These are phyloP conservation scores for Pygmarrhopalites habei DNA, from an alignment of 1,140 invertebrate species.

Conservation along the genomic window DNA sequence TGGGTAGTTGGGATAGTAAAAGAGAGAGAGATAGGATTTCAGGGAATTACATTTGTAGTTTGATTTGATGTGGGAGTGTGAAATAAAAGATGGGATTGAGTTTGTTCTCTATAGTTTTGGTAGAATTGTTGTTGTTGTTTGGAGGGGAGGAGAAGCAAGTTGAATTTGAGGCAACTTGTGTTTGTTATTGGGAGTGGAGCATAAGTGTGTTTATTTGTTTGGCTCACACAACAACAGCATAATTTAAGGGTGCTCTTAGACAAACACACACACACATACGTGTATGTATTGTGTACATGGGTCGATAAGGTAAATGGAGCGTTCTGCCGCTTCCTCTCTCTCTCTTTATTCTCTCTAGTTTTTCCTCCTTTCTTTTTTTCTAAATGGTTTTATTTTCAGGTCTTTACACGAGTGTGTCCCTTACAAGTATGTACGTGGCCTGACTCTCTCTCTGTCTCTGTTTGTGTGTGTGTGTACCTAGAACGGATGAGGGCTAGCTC, in stretches of 20 bases:
- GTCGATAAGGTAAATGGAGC: constrained; percentile 17
- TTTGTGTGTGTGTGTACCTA: too few species aligned
- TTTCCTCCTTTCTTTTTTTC: constrained; percentile 8
- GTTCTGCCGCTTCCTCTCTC: constrained; percentile 14
- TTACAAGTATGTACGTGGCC: too few species aligned
- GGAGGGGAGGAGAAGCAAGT: not conserved
- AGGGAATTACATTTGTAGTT: constrained; percentile 11
- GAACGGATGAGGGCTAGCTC: too few species aligned
- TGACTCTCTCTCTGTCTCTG: too few species aligned
- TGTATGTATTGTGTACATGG: too few species aligned
- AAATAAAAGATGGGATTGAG: constrained; percentile 15
- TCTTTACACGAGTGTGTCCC: too few species aligned
- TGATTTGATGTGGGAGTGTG: constrained; percentile 18
- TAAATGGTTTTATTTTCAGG: constrained; percentile 6
- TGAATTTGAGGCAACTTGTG: constrained; percentile 11
- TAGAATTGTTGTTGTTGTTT: too few species aligned
- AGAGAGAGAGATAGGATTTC: constrained; percentile 9
- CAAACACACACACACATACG: not conserved
- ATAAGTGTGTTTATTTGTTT: constrained; percentile 15
- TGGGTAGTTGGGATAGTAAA: not conserved
- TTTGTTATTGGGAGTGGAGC: constrained; percentile 8
- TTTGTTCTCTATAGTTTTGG: constrained; percentile 1
- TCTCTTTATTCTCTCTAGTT: not conserved
- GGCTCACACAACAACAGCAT: constrained; percentile 9
- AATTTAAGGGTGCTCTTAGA: constrained; percentile 11